phyloP scores from a whole-genome alignment of 2,888 invertebrate genomes.

The Globia sparganii region DNA sequence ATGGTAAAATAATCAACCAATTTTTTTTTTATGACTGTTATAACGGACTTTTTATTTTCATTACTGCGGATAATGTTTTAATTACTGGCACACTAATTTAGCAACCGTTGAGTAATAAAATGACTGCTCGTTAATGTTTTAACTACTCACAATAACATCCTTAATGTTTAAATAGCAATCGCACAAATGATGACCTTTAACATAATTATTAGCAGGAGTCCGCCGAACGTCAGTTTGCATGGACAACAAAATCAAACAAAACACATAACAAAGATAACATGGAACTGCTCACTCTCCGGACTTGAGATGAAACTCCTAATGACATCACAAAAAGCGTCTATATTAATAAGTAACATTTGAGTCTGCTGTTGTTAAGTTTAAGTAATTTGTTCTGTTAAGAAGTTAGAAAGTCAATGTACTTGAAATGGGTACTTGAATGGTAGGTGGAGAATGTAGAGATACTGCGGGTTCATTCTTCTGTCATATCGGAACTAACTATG shows the following conservation, averaged over 20 bases:
- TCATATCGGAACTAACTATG: not conserved
- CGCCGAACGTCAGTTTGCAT: not conserved
- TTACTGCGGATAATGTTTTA: not conserved
- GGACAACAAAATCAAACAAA: constrained; percentile 4
- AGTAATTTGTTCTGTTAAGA: constrained; percentile 19
- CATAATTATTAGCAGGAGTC: too few species aligned
- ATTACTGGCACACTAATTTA: not conserved
- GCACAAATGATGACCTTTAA: not conserved
- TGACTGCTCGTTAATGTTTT: not conserved
- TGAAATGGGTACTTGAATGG: constrained; percentile 3
- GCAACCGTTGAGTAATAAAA: not conserved
- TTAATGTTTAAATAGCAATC: not conserved
- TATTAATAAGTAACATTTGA: constrained; percentile 31
- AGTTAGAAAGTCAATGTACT: constrained; percentile 6
- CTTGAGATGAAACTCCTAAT: constrained; percentile 8
- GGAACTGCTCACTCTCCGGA: not conserved
- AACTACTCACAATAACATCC: not conserved
- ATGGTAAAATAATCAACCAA: not conserved
- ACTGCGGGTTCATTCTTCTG: not conserved
- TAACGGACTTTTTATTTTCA: not conserved
- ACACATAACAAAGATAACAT: not conserved
- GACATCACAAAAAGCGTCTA: not conserved
- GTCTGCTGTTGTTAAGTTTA: not conserved
- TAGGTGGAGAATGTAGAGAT: not conserved
- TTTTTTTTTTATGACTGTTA: not conserved